Percentiles rank a stretch among this genome's conserved stretches.
Evolutionary conservation across 2,113 vertebrate species (phyloP).

Genomic region (Prionailurus viverrinus): DNA sequence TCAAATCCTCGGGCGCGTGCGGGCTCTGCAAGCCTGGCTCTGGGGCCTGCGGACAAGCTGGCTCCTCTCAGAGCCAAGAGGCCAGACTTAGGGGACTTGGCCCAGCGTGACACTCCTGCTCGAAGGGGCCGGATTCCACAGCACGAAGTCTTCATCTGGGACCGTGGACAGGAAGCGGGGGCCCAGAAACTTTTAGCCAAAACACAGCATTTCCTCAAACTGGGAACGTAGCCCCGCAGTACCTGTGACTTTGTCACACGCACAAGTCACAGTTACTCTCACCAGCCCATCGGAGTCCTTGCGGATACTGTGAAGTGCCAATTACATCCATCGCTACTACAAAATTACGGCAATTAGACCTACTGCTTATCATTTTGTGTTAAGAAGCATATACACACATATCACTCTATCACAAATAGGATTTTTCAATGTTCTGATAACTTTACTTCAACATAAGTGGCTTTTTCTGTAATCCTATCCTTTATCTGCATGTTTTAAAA

Average conservation of each 20-base stretch:
- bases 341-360: not conserved
- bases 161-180: not conserved
- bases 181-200: not conserved
- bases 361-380: not conserved
- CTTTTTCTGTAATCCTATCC: slow-evolving; percentile 42
- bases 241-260: not conserved
- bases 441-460: slow-evolving; percentile 24
- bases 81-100: not conserved
- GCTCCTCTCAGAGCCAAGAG: not conserved
- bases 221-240: not conserved
- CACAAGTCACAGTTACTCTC: not conserved
- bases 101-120: not conserved
- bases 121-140: not conserved
- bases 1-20: not conserved
- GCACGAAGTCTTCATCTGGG: not conserved
- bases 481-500: not conserved
- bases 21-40: fast-evolving
- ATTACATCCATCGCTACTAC: not conserved
- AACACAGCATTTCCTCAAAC: not conserved
- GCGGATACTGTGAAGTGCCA: not conserved
- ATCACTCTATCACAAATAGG: not conserved
- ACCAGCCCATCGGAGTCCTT: not conserved
- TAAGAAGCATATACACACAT: not conserved
- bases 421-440: slow-evolving; percentile 2
- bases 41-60: fast-evolving